phyloP scores from a whole-genome alignment of 1,140 invertebrate species.

The Holotrichia oblita region DNA sequence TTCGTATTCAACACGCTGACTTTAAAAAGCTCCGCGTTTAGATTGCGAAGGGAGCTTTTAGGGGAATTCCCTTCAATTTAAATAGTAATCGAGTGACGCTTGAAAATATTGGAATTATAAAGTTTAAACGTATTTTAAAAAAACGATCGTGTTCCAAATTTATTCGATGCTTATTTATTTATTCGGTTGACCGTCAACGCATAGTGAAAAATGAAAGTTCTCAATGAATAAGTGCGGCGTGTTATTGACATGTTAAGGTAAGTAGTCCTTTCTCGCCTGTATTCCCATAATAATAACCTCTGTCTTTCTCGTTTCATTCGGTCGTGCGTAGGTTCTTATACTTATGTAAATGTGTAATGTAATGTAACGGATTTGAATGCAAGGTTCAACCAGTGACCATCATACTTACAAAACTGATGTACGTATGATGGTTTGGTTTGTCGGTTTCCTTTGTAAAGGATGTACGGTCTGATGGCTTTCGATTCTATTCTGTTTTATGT shows the following conservation, averaged over 20 bases:
- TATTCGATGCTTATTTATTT: not conserved
- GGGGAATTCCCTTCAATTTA: not conserved
- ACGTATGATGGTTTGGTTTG: conserved; percentile 3
- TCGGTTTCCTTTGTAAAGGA: conserved; percentile 6
- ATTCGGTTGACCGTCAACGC: not conserved
- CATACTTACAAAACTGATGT: not conserved
- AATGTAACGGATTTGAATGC: conserved; percentile 36
- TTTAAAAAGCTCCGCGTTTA: not conserved
- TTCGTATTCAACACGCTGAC: not conserved
- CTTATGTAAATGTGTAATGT: conserved; percentile 28
- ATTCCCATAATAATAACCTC: not conserved
- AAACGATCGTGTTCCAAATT: not conserved
- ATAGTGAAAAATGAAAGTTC: conserved; percentile 19
- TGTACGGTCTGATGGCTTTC: conserved; percentile 32
- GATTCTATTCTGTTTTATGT: conserved; percentile 29
- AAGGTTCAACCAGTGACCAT: conserved; percentile 27
- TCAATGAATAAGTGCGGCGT: conserved; percentile 28
- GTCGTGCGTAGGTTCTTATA: conserved; percentile 23
- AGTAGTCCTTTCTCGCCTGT: not conserved
- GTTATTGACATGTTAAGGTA: conserved; percentile 35
- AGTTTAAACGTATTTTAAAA: not conserved
- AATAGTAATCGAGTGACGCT: not conserved
- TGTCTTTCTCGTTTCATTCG: not conserved
- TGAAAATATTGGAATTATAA: not conserved
- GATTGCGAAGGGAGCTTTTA: not conserved